Conservation (phyloP, 2,888 invertebrate genomes). For the Lasioglossum leucozonium region DNA sequence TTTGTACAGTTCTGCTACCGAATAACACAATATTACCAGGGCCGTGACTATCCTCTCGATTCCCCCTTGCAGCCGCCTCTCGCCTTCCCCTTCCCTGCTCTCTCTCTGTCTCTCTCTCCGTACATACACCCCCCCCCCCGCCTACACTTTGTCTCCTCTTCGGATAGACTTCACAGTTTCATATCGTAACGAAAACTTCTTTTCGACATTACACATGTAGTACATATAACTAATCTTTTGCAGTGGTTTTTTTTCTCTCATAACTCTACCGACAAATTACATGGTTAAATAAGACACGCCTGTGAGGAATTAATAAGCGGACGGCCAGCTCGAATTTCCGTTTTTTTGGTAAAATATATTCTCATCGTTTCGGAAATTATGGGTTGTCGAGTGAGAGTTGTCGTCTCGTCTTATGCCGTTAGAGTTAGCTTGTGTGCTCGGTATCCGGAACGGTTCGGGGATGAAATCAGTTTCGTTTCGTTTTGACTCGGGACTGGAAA, state of each 20-base stretch:
- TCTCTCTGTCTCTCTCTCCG: neutral
- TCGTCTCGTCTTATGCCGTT: neutral
- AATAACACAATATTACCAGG: conserved; percentile 75
- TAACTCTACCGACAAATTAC: neutral
- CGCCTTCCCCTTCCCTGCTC: neutral
- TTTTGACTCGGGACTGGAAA: conserved; percentile 1
- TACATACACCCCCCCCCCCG: conserved; percentile 22
- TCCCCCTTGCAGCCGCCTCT: conserved; percentile 37
- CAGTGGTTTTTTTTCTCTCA: neutral
- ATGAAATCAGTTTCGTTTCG: conserved; percentile 20
- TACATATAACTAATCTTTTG: conserved; percentile 12
- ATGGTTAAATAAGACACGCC: conserved; percentile 3
- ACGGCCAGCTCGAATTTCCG: neutral
- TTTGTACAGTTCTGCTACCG: conserved; percentile 71
- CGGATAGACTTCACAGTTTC: conserved; percentile 21
- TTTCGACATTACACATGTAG: conserved; percentile 4
- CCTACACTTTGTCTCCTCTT: conserved; percentile 27
- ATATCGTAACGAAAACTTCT: conserved; percentile 20
- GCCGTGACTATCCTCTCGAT: conserved; percentile 62
- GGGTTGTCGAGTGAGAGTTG: neutral
- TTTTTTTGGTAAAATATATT: neutral
- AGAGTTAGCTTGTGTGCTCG: neutral
- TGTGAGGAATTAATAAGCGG: neutral
- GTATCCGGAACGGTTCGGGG: neutral
- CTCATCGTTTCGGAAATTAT: neutral